Percentiles rank a stretch among this genome's conserved stretches.
phyloP scores from a whole-genome alignment of 2,888 invertebrate species.

The Aromia moschata region DNA sequence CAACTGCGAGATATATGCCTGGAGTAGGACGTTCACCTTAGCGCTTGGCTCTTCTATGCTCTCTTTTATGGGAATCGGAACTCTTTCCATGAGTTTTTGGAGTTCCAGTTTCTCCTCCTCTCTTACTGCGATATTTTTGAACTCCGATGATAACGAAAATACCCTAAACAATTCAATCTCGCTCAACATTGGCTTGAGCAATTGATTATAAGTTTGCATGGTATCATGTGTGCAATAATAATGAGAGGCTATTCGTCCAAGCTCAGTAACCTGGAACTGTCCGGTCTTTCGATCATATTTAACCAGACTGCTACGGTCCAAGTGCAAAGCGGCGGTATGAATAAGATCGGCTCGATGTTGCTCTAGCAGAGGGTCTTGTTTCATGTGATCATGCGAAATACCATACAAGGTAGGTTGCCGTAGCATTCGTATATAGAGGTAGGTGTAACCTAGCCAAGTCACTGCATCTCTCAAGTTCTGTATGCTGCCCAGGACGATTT shows the following conservation, averaged over 20 bases:
- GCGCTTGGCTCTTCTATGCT: slow-evolving; percentile 98
- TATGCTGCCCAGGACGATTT: slow-evolving; percentile 95
- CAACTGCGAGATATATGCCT: slow-evolving; percentile 98
- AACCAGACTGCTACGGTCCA: slow-evolving; percentile 94
- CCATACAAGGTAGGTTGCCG: slow-evolving; percentile 91
- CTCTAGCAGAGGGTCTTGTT: slow-evolving; percentile 87
- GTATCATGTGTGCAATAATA: slow-evolving; percentile 98
- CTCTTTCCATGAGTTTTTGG: slow-evolving; percentile 92
- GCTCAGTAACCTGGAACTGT: slow-evolving; percentile 79
- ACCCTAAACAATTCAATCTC: slow-evolving; percentile 98
- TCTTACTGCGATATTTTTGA: slow-evolving; percentile 89
- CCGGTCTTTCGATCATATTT: slow-evolving; percentile 97
- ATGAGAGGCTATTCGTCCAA: slow-evolving; percentile 97
- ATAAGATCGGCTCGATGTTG: slow-evolving; percentile 92
- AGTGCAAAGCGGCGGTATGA: slow-evolving; percentile 89
- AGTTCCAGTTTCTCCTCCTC: slow-evolving; percentile 98
- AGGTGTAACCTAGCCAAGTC: slow-evolving; percentile 95
- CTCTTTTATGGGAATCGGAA: slow-evolving; percentile 99
- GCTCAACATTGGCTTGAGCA: slow-evolving; percentile 94
- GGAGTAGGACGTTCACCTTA: slow-evolving; percentile 93
- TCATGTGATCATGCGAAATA: slow-evolving; percentile 79
- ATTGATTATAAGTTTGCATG: slow-evolving; percentile 95
- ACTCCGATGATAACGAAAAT: slow-evolving; percentile 98
- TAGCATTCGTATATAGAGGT: slow-evolving; percentile 87
- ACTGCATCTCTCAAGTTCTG: slow-evolving; percentile 88